Percentiles rank a stretch among this genome's conserved stretches.
These are phyloP conservation scores for Nyctibius bracteatus DNA, from an alignment of 2,113 vertebrate genomes.

Conservation along the genomic window DNA sequence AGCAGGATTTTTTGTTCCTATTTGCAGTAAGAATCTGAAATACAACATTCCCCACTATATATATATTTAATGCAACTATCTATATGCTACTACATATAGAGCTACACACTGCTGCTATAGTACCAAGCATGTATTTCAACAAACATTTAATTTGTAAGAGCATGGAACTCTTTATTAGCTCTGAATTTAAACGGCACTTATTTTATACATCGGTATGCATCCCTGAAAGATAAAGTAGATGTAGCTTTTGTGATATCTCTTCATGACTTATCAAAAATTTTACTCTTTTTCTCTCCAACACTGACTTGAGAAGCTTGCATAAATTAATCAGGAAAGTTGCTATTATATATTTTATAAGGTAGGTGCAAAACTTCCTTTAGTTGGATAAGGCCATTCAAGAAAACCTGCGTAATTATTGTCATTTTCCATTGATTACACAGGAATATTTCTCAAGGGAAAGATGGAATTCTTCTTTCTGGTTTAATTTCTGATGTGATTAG, in stretches of 20 bases:
- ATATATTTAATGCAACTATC: neutral
- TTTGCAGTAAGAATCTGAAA: neutral
- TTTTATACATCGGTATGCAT: neutral
- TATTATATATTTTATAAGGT: neutral
- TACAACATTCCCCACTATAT: neutral
- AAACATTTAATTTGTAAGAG: neutral
- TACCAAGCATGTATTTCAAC: neutral
- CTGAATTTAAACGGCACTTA: neutral
- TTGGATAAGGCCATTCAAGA: neutral
- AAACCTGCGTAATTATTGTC: neutral
- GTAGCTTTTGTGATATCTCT: neutral
- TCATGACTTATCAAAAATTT: neutral
- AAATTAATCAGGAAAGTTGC: neutral
- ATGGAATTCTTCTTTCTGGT: neutral
- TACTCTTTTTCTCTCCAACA: neutral
- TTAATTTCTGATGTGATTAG: neutral
- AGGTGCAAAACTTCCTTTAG: neutral
- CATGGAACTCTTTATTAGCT: neutral
- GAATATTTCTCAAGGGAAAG: neutral
- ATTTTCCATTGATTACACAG: neutral
- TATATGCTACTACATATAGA: neutral
- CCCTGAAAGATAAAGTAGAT: neutral
- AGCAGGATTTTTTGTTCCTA: neutral
- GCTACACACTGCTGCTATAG: neutral
- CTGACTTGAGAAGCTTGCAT: neutral